phyloP scores from a whole-genome alignment of 2,888 invertebrate species.

The Omphaloscelis lunosa region DNA sequence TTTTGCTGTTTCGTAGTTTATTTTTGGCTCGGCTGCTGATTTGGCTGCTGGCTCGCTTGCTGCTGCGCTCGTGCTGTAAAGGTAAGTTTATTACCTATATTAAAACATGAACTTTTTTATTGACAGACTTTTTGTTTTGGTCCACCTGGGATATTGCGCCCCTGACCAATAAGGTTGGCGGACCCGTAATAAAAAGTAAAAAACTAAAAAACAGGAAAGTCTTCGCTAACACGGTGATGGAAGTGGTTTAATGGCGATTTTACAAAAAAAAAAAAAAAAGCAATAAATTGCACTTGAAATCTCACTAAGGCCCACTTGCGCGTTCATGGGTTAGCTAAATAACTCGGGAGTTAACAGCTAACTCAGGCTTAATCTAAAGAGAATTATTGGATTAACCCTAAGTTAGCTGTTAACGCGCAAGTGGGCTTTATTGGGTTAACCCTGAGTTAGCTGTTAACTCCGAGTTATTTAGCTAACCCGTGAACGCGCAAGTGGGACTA shows the following conservation, averaged over 20 bases:
- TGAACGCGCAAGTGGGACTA: too few relatives aligned
- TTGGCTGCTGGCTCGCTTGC: not conserved
- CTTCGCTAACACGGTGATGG: not conserved
- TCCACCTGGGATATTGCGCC: not conserved
- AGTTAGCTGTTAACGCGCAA: too few relatives aligned
- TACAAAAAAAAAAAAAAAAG: not conserved
- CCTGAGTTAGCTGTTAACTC: too few relatives aligned
- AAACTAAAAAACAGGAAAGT: not conserved
- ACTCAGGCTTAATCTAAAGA: too few relatives aligned
- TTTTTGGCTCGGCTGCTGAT: slow-evolving; percentile 3
- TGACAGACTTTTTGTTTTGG: not conserved
- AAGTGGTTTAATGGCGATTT: not conserved
- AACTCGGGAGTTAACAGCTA: too few relatives aligned
- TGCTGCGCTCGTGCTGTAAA: slow-evolving; percentile 19
- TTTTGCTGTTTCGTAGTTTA: slow-evolving; percentile 67
- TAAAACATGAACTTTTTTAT: not conserved
- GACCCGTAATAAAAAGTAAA: rapidly evolving
- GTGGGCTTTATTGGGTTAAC: too few relatives aligned
- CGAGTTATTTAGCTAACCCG: too few relatives aligned
- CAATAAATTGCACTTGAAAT: not conserved
- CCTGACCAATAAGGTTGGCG: not conserved
- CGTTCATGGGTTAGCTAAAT: too few relatives aligned
- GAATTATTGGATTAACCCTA: too few relatives aligned
- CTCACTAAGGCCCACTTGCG: not conserved
- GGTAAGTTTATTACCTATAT: not conserved